Base-by-base conservation (phyloP, 2,888 invertebrate genomes). In the Hyppa rectilinea region DNA sequence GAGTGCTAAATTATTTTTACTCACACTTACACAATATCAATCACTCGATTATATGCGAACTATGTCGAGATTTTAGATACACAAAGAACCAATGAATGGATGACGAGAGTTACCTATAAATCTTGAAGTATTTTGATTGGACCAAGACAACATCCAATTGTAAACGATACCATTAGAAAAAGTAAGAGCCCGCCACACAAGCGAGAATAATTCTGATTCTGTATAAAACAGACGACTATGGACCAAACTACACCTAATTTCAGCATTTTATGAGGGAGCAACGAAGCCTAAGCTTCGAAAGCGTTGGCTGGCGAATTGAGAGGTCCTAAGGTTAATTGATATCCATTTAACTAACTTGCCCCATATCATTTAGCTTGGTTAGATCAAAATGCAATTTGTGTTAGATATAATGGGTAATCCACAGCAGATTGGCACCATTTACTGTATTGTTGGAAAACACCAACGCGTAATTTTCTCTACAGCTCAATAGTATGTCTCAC, bases 281-380 rank as follows among this genome's bases (percentile, higher is more conserved):
- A 53, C 47, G 12, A 61, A 58, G 23, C 29, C 43, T 17, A 36
- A 43, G 3, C 29, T 14, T 56, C 14, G 6, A 45, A 60, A 49
- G 26, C 49, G 17, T 36, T 66, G 45, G 1, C 58, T 14, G 4
- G 4, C n/a, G n/a, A 52, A 47, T 68, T 23, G 20, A 68, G 9
- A 38, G 62, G 45, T 38, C 38, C 20, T 58, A 38, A 23, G 38
- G 17, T 68, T 29, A 75, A 75, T 61, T 56, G 23, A 26, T 74
- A 61, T 45, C 36, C 14, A 12, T 58, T 61, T 49, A 49, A 43
- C 43, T 64, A 61, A 55, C 23, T 49, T 23, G 29, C 23, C n/a
- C 34, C 23, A 72, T 59, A 38, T 40, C n/a, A 58, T 26, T 62
- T 38, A n/a, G 14, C 14, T 50, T 26, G 4, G 34, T 34, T 65